These are phyloP conservation scores for Acanthurus tractus DNA, from an alignment of 2,797 vertebrate species.

Conservation along the genomic window DNA sequence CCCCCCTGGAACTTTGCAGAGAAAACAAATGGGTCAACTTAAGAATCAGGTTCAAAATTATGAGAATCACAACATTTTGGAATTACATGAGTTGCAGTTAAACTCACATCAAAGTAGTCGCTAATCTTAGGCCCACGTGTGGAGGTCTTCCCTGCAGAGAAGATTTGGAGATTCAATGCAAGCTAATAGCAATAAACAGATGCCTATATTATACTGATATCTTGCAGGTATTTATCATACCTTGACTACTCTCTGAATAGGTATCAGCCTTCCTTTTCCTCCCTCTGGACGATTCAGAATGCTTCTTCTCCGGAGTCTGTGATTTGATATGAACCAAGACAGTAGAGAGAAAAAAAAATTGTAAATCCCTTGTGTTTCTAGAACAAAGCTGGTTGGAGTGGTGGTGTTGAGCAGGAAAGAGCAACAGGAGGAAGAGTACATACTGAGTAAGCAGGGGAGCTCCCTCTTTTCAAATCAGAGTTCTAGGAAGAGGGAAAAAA, in stretches of 20 bases:
- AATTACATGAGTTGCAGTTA: not conserved
- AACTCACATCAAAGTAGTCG: conserved; percentile 97
- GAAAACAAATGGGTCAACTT: conserved; percentile 20
- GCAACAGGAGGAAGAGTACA: conserved; percentile 70
- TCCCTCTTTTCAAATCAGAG: conserved; percentile 87
- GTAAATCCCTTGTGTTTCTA: conserved; percentile 62
- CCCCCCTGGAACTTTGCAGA: conserved; percentile 92
- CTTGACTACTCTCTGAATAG: conserved; percentile 97
- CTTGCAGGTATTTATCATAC: conserved; percentile 77
- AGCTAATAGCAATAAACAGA: not conserved
- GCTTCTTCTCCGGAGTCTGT: conserved; percentile 98
- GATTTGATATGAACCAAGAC: conserved; percentile 62
- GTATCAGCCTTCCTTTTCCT: conserved; percentile 98
- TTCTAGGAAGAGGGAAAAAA: conserved; percentile 69
- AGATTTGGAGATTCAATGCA: not conserved
- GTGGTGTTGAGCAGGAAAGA: conserved; percentile 57
- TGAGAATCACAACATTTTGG: not conserved
- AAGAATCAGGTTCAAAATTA: not conserved
- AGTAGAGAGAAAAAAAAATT: not conserved
- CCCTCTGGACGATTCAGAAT: conserved; percentile 94
- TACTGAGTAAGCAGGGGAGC: conserved; percentile 89
- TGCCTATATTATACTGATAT: not conserved
- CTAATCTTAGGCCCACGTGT: conserved; percentile 96
- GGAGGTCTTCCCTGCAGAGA: conserved; percentile 92
- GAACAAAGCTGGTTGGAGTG: conserved; percentile 56